Evolutionary conservation across 2,888 invertebrate species (phyloP).

Genomic region (Amblyjoppa proteus): DNA sequence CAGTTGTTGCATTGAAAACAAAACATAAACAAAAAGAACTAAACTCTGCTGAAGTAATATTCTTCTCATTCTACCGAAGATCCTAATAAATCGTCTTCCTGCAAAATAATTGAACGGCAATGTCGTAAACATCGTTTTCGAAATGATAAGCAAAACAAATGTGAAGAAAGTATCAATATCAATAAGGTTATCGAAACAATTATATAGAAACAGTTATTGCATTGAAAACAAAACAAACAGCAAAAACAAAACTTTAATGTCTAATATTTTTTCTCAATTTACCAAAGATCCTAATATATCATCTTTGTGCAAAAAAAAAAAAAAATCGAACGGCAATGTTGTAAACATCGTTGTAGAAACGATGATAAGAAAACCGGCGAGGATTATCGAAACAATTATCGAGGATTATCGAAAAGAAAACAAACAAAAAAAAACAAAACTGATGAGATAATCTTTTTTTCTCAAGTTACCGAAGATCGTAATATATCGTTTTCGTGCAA

Average conservation of each 20-base stretch:
- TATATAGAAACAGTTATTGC: constrained; percentile 9
- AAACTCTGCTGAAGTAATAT: constrained; percentile 8
- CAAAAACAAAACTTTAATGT: background rate
- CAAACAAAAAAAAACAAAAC: background rate
- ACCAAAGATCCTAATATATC: background rate
- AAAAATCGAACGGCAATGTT: too few species aligned
- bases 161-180: background rate
- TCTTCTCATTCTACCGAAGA: constrained; percentile 21
- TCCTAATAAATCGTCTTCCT: constrained; percentile 42
- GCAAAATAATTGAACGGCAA: background rate
- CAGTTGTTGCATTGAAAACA: background rate
- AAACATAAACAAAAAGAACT: background rate
- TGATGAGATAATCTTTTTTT: constrained; percentile 22
- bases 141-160: too few species aligned
- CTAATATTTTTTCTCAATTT: constrained; percentile 26
- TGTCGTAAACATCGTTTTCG: too few species aligned
- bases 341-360: too few species aligned
- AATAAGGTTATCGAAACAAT: constrained; percentile 15
- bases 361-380: background rate
- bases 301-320: constrained; percentile 33
- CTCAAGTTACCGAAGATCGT: background rate
- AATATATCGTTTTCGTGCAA: constrained; percentile 37
- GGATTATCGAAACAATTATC: background rate
- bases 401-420: background rate
- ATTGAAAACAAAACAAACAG: background rate